These are phyloP conservation scores for Leptonema lineaticorne DNA, from an alignment of 1,140 invertebrate species.

Conservation along the genomic window DNA sequence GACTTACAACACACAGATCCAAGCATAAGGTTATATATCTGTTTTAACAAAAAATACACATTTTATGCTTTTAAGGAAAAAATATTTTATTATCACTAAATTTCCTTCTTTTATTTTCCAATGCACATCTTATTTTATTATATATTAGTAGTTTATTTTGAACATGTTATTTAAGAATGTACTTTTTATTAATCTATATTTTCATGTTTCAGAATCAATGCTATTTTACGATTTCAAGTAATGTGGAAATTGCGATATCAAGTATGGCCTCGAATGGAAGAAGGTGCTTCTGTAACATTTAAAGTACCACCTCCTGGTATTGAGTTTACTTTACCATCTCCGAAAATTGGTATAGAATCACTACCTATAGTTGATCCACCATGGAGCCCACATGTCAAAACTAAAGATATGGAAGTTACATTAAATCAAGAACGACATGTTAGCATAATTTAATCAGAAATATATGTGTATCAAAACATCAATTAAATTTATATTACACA, in stretches of 20 bases:
- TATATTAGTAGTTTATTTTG: background rate
- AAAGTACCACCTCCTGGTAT: slow-evolving; percentile 98
- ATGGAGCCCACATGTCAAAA: slow-evolving; percentile 97
- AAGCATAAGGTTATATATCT: slow-evolving; percentile 64
- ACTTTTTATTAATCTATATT: too few species aligned
- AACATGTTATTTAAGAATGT: background rate
- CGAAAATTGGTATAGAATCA: slow-evolving; percentile 95
- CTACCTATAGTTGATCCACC: slow-evolving; percentile 96
- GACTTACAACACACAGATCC: slow-evolving; percentile 83
- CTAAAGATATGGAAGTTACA: slow-evolving; percentile 98
- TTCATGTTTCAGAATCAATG: slow-evolving; percentile 50
- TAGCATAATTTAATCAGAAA: slow-evolving; percentile 51
- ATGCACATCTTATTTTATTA: background rate
- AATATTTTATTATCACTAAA: too few species aligned
- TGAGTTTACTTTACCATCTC: slow-evolving; percentile 97
- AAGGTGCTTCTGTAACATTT: slow-evolving; percentile 90
- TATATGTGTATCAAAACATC: background rate
- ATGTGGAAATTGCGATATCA: slow-evolving; percentile 98
- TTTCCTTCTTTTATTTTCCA: background rate
- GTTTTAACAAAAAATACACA: background rate
- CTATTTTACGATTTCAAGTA: slow-evolving; percentile 78
- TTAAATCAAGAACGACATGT: slow-evolving; percentile 98
- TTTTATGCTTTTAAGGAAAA: too few species aligned
- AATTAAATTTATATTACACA: slow-evolving; percentile 33
- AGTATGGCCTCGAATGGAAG: slow-evolving; percentile 98